Percentiles rank a stretch among this genome's conserved stretches.
Conservation (phyloP, 2,888 invertebrate genomes). For the Hirtodrosophila trivittata region DNA sequence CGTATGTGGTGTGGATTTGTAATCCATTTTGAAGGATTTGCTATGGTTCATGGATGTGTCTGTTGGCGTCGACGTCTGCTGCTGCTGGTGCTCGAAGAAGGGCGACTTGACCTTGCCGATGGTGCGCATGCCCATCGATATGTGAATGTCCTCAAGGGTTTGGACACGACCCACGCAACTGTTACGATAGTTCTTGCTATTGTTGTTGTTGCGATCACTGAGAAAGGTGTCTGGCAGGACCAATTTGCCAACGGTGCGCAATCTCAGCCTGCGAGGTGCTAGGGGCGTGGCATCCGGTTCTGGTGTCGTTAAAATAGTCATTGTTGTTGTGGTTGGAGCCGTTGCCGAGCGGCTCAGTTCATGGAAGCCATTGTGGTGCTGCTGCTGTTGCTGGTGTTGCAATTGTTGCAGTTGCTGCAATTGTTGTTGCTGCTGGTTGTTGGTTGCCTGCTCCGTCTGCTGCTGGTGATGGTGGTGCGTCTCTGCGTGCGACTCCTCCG, state of each 20-base stretch:
- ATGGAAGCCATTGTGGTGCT: constrained; percentile 17
- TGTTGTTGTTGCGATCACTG: constrained; percentile 71
- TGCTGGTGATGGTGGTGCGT: constrained; percentile 3
- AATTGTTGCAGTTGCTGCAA: constrained; percentile 8
- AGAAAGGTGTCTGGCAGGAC: constrained; percentile 80
- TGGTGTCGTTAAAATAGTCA: not conserved
- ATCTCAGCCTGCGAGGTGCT: constrained; percentile 60
- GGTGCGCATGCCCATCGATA: constrained; percentile 62
- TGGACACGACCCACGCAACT: constrained; percentile 44
- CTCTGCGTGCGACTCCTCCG: too few species aligned
- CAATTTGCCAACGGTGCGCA: constrained; percentile 81
- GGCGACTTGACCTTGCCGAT: constrained; percentile 83
- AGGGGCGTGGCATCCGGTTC: constrained; percentile 24
- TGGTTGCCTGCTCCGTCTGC: not conserved
- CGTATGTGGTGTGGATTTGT: constrained; percentile 43
- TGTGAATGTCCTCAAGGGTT: constrained; percentile 52
- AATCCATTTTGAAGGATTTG: constrained; percentile 61
- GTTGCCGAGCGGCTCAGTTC: constrained; percentile 13
- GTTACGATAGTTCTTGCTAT: constrained; percentile 40
- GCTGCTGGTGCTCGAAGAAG: constrained; percentile 73
- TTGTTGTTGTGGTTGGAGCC: not conserved
- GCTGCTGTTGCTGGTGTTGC: constrained; percentile 15
- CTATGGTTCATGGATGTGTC: constrained; percentile 1
- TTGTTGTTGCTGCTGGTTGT: not conserved
- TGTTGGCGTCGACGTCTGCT: constrained; percentile 18